These are phyloP conservation scores for Scomberomorus guttatus DNA, from an alignment of 2,797 vertebrate genomes.

Conservation along the genomic window DNA sequence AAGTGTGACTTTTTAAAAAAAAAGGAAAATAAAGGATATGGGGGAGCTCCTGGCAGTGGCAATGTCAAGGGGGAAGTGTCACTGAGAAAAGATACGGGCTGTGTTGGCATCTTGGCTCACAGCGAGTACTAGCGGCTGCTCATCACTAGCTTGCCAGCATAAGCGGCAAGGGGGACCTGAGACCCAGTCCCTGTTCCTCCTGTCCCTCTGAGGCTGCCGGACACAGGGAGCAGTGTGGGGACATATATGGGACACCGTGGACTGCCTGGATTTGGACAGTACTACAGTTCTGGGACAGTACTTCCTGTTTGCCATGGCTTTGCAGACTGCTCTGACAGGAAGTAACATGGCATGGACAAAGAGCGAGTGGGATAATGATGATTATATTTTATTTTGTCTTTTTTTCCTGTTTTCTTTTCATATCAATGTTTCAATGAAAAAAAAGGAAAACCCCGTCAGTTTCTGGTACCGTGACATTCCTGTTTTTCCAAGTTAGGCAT, in stretches of 20 bases:
- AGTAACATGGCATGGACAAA: constrained; percentile 81
- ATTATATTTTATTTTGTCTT: constrained; percentile 84
- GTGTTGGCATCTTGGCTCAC: constrained; percentile 74
- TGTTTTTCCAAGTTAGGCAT: constrained; percentile 86
- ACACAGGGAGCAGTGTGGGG: constrained; percentile 77
- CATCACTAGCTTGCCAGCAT: constrained; percentile 72
- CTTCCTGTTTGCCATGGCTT: constrained; percentile 81
- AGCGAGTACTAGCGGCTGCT: constrained; percentile 73
- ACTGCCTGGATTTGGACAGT: constrained; percentile 79
- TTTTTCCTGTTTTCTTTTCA: constrained; percentile 80
- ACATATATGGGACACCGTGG: constrained; percentile 77
- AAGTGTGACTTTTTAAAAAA: constrained; percentile 89
- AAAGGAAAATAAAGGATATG: constrained; percentile 82
- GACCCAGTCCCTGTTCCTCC: constrained; percentile 66
- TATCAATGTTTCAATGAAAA: constrained; percentile 83
- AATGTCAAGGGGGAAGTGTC: constrained; percentile 84
- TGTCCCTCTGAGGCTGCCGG: constrained; percentile 69
- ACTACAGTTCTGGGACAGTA: constrained; percentile 79
- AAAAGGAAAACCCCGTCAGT: constrained; percentile 82
- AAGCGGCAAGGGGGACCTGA: constrained; percentile 67
- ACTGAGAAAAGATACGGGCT: constrained; percentile 77
- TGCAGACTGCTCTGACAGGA: constrained; percentile 84
- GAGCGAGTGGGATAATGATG: constrained; percentile 84
- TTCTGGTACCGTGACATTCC: constrained; percentile 90
- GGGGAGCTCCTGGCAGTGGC: constrained; percentile 84